Percentiles rank a stretch among this genome's conserved stretches.
phyloP scores from a whole-genome alignment of 2,888 invertebrate genomes.

The Diaphora mendica region DNA sequence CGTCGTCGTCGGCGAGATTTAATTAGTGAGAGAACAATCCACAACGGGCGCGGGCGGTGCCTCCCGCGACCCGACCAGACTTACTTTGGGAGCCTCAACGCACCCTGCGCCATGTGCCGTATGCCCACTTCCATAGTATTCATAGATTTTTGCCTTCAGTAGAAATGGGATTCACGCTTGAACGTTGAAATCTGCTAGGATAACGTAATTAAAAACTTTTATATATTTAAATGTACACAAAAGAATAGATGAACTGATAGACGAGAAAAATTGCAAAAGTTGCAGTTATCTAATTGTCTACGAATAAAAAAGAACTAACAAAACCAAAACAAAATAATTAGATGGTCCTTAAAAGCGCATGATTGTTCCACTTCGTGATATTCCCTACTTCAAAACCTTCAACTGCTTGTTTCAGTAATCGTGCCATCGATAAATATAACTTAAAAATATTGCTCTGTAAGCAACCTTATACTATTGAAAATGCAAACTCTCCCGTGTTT shows the following conservation, averaged over 20 bases:
- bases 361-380: too few species aligned
- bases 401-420: neutral
- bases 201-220: neutral
- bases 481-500: neutral
- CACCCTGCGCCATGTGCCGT: slow-evolving; percentile 7
- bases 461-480: neutral
- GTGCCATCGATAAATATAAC: neutral
- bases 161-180: neutral
- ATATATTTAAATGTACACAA: neutral
- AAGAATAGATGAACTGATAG: neutral
- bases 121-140: neutral
- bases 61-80: slow-evolving; percentile 44
- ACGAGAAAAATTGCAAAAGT: neutral
- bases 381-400: too few species aligned
- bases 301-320: neutral
- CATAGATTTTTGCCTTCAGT: neutral
- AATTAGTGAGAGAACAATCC: slow-evolving; percentile 83
- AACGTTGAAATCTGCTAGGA: neutral
- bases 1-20: slow-evolving; percentile 82
- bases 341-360: too few species aligned
- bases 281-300: neutral
- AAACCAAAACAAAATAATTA: neutral
- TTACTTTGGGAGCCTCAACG: slow-evolving; percentile 44
- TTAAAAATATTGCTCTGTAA: neutral
- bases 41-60: slow-evolving; percentile 41